A percentile compares a stretch with the other conserved stretches of the same genome.
phyloP scores from a whole-genome alignment of 1,140 invertebrate genomes.

The Drosophila ironensis region DNA sequence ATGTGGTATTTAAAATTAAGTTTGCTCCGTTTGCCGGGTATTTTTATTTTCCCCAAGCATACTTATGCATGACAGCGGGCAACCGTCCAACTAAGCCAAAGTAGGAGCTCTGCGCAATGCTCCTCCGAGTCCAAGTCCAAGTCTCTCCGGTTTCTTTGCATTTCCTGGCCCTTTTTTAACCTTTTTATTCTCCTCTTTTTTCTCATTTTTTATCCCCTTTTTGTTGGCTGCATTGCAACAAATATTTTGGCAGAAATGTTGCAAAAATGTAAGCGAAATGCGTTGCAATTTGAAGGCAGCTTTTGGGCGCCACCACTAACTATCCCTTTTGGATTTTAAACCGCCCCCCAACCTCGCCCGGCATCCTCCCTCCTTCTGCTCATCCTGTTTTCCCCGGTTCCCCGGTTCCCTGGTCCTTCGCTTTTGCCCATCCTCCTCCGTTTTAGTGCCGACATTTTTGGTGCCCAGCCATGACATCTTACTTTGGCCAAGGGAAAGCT shows the following conservation, averaged over 20 bases:
- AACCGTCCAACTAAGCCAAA: slow-evolving; percentile 44
- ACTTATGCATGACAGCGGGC: slow-evolving; percentile 40
- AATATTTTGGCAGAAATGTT: slow-evolving; percentile 63
- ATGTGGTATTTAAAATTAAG: no score
- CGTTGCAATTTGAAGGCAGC: slow-evolving; percentile 13
- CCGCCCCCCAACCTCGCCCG: no score
- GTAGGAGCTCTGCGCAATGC: slow-evolving; percentile 30
- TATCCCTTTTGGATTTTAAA: not conserved
- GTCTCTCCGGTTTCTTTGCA: slow-evolving; percentile 1
- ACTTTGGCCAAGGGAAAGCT: slow-evolving; percentile 43
- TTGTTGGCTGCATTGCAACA: slow-evolving; percentile 42
- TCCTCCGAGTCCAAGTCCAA: no score
- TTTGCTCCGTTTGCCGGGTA: slow-evolving; percentile 36
- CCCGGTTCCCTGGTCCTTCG: not conserved
- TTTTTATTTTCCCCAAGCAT: slow-evolving; percentile 40
- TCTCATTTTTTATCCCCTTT: not conserved
- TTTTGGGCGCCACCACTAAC: not conserved
- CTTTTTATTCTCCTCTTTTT: not conserved
- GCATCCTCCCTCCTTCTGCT: no score
- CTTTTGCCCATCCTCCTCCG: not conserved
- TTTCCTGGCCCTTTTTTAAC: not conserved
- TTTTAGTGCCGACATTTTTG: slow-evolving; percentile 1
- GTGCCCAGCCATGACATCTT: slow-evolving; percentile 53
- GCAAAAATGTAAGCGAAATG: slow-evolving; percentile 69
- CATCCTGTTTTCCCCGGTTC: not conserved